Percentiles rank a stretch among this genome's conserved stretches.
These are phyloP conservation scores for Smutsia gigantea DNA, from an alignment of 2,797 vertebrate genomes.

Conservation along the genomic window DNA sequence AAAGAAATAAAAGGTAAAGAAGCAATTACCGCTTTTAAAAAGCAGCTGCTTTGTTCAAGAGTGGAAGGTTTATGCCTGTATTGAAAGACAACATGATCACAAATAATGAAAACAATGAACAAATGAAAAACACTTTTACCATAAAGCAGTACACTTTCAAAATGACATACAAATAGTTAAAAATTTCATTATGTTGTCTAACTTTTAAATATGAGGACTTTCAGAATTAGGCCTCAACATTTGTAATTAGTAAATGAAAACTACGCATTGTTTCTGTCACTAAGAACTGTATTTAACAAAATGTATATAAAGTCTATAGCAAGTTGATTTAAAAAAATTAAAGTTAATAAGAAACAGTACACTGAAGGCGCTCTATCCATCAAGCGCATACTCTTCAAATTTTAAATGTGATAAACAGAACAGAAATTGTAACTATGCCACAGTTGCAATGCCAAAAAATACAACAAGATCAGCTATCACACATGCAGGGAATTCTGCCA, in stretches of 20 bases:
- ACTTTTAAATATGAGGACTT: conserved; percentile 88
- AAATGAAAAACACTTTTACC: conserved; percentile 90
- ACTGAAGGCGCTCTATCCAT: conserved; percentile 94
- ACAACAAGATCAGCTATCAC: conserved; percentile 88
- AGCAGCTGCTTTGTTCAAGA: conserved; percentile 96
- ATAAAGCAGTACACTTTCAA: conserved; percentile 92
- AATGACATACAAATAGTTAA: conserved; percentile 91
- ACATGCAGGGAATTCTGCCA: conserved; percentile 91
- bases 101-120: conserved; percentile 92
- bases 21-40: conserved; percentile 97
- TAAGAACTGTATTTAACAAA: conserved; percentile 89
- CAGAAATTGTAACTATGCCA: conserved; percentile 87
- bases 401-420: conserved; percentile 87
- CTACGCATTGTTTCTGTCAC: conserved; percentile 84
- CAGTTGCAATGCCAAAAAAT: conserved; percentile 87
- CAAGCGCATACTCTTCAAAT: conserved; percentile 85
- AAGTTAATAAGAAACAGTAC: conserved; percentile 92
- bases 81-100: conserved; percentile 97
- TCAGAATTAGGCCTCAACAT: conserved; percentile 85
- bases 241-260: conserved; percentile 88
- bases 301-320: conserved; percentile 90
- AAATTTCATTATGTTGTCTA: conserved; percentile 85
- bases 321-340: conserved; percentile 88
- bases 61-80: conserved; percentile 95
- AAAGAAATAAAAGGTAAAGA: conserved; percentile 96